A percentile compares a stretch with the other conserved stretches of the same genome.
phyloP scores from a whole-genome alignment of 1,140 invertebrate genomes.

The Leptinotarsa texana region DNA sequence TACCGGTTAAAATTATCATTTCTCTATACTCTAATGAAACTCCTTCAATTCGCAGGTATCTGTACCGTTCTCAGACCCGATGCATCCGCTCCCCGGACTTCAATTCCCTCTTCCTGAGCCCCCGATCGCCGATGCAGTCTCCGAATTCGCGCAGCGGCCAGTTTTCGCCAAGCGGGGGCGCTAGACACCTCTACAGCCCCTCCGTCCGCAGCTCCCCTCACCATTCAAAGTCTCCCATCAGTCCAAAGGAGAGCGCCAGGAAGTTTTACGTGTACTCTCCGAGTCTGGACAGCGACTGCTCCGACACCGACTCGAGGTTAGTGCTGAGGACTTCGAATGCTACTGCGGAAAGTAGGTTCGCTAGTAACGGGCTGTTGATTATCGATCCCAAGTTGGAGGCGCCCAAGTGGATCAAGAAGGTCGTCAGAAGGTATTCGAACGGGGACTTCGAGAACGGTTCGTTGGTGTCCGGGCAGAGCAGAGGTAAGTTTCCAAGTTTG shows the following conservation, averaged over 20 bases:
- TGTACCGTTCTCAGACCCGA: constrained; percentile 45
- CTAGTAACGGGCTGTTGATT: constrained; percentile 49
- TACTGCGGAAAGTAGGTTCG: constrained; percentile 35
- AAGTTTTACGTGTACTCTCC: constrained; percentile 55
- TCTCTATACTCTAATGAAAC: no score
- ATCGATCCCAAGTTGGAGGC: constrained; percentile 50
- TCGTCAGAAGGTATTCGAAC: constrained; percentile 53
- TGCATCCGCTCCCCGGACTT: constrained; percentile 49
- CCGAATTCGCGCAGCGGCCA: constrained; percentile 52
- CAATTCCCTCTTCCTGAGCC: constrained; percentile 52
- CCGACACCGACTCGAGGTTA: constrained; percentile 52
- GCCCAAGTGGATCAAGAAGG: constrained; percentile 54
- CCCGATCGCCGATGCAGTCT: constrained; percentile 53
- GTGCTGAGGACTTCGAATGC: constrained; percentile 48
- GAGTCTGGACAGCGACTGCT: constrained; percentile 52
- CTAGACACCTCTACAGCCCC: constrained; percentile 50
- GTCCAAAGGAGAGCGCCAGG: constrained; percentile 50
- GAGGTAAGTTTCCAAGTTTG: constrained; percentile 44
- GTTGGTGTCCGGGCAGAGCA: constrained; percentile 52
- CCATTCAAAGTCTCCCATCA: constrained; percentile 54
- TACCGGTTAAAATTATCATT: no score
- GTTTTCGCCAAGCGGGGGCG: constrained; percentile 49
- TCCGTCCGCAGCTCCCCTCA: constrained; percentile 49
- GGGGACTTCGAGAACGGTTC: constrained; percentile 55
- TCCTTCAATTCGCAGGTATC: constrained; percentile 33